A percentile compares a stretch with the other conserved stretches of the same genome.
phyloP scores from a whole-genome alignment of 2,888 invertebrate species.

The Cremastobaeus sp. region DNA sequence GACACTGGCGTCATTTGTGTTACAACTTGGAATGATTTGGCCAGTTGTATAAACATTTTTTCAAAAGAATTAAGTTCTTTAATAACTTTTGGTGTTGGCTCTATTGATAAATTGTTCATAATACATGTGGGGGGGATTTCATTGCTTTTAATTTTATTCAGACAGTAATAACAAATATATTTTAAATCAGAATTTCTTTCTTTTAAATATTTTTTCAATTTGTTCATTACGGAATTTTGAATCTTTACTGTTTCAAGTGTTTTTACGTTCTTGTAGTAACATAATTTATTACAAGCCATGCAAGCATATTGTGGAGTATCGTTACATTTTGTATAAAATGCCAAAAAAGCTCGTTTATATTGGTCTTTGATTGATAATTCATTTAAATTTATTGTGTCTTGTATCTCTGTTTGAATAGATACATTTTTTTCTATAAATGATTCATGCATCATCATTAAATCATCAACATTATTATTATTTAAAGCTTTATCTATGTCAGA shows the following conservation, averaged over 20 bases:
- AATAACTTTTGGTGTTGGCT: constrained; percentile 4
- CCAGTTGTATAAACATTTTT: constrained; percentile 67
- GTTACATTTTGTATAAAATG: not conserved
- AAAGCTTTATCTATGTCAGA: not conserved
- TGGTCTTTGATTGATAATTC: not conserved
- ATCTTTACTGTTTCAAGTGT: not conserved
- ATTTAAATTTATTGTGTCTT: not conserved
- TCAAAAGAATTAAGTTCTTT: constrained; percentile 37
- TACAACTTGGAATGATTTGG: constrained; percentile 72
- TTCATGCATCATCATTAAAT: not conserved
- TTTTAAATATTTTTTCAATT: constrained; percentile 11
- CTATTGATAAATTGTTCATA: constrained; percentile 62
- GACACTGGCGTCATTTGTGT: constrained; percentile 66
- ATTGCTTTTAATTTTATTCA: constrained; percentile 57
- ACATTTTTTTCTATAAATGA: not conserved
- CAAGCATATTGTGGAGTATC: not conserved
- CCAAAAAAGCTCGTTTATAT: not conserved
- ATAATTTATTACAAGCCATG: not conserved
- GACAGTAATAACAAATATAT: constrained; percentile 49
- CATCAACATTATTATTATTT: not conserved
- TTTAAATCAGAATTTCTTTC: not conserved
- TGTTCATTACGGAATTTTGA: not conserved
- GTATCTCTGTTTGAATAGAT: not conserved
- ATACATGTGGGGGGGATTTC: constrained; percentile 64
- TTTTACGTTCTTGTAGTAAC: not conserved